Base-by-base conservation (phyloP, 2,888 invertebrate genomes). In the Oxycera nigricornis region DNA sequence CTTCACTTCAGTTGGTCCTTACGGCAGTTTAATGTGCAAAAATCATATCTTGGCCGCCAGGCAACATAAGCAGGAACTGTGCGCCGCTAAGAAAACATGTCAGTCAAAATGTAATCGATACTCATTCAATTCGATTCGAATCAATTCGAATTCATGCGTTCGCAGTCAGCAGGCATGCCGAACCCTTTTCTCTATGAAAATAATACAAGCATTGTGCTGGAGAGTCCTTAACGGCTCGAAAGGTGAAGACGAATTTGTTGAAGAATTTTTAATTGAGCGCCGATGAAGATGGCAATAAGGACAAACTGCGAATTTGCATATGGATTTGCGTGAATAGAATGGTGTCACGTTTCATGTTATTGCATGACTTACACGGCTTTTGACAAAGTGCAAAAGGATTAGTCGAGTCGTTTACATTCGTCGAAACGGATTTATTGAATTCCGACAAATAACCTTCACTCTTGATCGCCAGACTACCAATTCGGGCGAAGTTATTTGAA, bases 31-130 rank as follows among this genome's bases (percentile, higher is more conserved):
- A 41, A 65, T 39, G 65, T 65, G 65, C 65, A 65, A 65, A 65
- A 65, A 65, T 65, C 22, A 39, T 65, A 14, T 59, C 14, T 26
- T 65, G 39, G 41, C 65, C 39, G 28, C 24, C 22, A 22, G 39
- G 65, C 24, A 65, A 41, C 65, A 39, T 35, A 4, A 20, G 30
- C 39, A 39, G 39, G 11, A 30, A 6, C 65, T 17, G 39, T 65
- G 41, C 24, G 39, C 22, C 65, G 65, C 41, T 65, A 65, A 65
- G 65, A 65, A 65, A 65, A 65, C 65, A 65, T 65, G 65, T 65
- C 65, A 65, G 65, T 65, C 65, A 65, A 65, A 65, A 30, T 65
- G 65, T 65, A 65, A 65, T 65, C 65, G 65, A 65, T 65, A 65
- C 65, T 65, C 65, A 65, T 65, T 65, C 65, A 39, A 65, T 65